phyloP scores from a whole-genome alignment of 1,140 invertebrate genomes.

The Ostrea edulis region DNA sequence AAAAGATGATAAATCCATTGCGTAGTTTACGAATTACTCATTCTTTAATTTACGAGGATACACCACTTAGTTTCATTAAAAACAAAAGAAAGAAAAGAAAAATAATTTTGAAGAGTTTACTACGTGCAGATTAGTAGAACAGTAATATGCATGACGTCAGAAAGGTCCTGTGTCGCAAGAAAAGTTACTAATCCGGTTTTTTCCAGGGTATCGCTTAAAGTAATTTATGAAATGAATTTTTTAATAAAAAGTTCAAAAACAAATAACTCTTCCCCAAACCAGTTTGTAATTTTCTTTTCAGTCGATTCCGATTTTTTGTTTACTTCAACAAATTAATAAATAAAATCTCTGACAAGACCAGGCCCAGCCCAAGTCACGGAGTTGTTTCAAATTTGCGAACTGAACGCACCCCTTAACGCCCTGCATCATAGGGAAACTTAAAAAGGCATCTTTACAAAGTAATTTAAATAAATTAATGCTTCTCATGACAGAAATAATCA shows the following conservation, averaged over 20 bases:
- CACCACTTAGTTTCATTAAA: neutral
- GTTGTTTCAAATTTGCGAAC: neutral
- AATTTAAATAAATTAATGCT: constrained; percentile 31
- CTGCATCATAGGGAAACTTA: neutral
- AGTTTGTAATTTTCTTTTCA: neutral
- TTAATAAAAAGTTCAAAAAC: neutral
- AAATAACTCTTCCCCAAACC: neutral
- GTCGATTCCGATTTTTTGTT: neutral
- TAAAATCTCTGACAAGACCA: neutral
- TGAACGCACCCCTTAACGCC: constrained; percentile 11
- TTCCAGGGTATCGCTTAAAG: neutral
- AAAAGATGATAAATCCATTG: neutral
- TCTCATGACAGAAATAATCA: constrained; percentile 12
- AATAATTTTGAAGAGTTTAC: neutral
- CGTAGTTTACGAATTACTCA: constrained; percentile 13
- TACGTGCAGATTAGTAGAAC: neutral
- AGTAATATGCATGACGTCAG: neutral
- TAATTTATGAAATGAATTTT: too few relatives aligned
- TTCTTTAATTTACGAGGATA: neutral
- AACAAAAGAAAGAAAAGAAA: too few relatives aligned
- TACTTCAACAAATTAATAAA: neutral
- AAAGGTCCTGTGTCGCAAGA: neutral
- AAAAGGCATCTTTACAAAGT: neutral
- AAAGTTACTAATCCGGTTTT: constrained; percentile 11
- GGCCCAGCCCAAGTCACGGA: neutral